These are phyloP conservation scores for Gnatocerus cornutus DNA, from an alignment of 2,888 invertebrate species.

Conservation along the genomic window DNA sequence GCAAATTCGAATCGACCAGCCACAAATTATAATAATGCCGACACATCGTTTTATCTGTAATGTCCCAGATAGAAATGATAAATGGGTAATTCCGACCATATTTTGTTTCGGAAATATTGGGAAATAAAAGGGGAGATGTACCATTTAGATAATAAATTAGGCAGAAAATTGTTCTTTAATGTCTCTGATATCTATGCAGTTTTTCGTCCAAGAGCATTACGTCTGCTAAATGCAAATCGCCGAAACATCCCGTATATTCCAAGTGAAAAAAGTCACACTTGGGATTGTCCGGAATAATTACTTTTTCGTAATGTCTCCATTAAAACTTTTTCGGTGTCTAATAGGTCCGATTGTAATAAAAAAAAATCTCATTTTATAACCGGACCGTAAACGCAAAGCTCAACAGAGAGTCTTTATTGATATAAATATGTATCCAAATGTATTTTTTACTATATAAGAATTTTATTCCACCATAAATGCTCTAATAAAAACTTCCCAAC, in stretches of 20 bases:
- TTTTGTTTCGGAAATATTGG: conserved; percentile 50
- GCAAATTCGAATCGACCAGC: conserved; percentile 25
- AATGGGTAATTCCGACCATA: conserved; percentile 48
- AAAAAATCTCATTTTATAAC: conserved; percentile 44
- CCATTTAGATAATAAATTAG: conserved; percentile 52
- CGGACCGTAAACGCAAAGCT: conserved; percentile 18
- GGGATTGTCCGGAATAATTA: conserved; percentile 42
- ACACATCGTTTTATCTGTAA: conserved; percentile 46
- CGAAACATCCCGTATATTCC: conserved; percentile 4
- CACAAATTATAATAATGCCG: conserved; percentile 41
- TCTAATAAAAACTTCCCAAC: conserved; percentile 40
- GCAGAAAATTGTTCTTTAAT: conserved; percentile 50
- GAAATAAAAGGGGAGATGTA: conserved; percentile 51
- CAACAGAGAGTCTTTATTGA: conserved; percentile 46
- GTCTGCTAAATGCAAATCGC: conserved; percentile 30
- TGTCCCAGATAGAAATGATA: conserved; percentile 47
- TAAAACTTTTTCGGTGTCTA: conserved; percentile 39
- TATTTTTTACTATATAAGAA: conserved; percentile 43
- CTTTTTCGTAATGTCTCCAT: conserved; percentile 40
- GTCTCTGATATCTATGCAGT: conserved; percentile 45
- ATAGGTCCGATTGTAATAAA: conserved; percentile 43
- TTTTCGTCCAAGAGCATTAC: conserved; percentile 35
- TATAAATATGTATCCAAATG: conserved; percentile 48
- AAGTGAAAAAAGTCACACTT: conserved; percentile 21
- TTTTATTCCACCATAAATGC: conserved; percentile 39